Conservation (phyloP, 1,140 invertebrate species). For the Rhyzopertha dominica region DNA sequence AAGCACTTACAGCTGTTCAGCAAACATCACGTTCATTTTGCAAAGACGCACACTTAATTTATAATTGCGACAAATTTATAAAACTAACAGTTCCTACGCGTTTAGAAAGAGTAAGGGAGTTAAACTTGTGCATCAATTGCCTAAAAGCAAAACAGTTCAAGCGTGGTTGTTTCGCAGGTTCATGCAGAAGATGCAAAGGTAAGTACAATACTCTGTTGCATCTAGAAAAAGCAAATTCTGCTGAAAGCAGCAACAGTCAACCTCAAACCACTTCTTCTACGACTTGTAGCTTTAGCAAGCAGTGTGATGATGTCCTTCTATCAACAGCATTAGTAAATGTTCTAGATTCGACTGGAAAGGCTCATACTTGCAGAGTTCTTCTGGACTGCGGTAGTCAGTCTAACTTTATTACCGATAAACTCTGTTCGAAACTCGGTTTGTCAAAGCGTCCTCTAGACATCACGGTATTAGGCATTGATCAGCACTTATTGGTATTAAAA, state of each 20-base stretch:
- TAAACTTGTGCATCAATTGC: conserved; percentile 13
- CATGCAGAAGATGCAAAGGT: conserved; percentile 9
- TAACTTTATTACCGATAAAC: conserved; percentile 6
- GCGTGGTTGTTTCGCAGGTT: background rate
- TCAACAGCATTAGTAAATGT: conserved; percentile 2
- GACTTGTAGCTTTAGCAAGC: no score
- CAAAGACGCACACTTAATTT: conserved; percentile 5
- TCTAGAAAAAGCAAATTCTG: background rate
- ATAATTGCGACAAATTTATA: conserved; percentile 3
- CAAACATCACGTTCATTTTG: background rate
- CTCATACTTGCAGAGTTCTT: background rate
- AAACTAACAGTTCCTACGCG: conserved; percentile 3
- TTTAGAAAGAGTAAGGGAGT: background rate
- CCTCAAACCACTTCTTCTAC: background rate
- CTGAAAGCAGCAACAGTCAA: background rate
- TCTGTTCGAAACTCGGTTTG: no score
- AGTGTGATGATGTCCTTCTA: background rate
- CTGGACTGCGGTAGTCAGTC: conserved; percentile 2
- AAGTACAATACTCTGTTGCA: conserved; percentile 11
- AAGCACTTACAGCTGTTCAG: background rate
- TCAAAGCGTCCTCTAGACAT: no score
- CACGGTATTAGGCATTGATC: no score
- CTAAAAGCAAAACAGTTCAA: background rate
- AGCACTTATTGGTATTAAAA: no score
- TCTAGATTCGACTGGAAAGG: background rate